Evolutionary conservation across 1,140 invertebrate genomes (phyloP), one percentile per base, ranked within the genome.

Genomic region (Sitophilus oryzae): DNA sequence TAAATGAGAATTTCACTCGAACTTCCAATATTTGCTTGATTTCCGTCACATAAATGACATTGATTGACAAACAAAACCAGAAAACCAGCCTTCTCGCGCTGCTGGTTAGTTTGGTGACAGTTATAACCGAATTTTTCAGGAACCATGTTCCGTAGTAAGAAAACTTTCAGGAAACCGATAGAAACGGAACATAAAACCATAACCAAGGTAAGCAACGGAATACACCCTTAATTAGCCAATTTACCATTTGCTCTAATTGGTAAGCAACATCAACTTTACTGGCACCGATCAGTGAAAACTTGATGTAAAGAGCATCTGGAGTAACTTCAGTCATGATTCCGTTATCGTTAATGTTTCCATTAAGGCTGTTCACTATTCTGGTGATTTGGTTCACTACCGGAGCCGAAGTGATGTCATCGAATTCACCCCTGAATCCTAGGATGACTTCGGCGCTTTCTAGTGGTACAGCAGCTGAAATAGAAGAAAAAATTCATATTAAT

Each of bases 251-350:
- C 63, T 84, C 82, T 4, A 85, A 66, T 57, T 78, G 74, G 56
- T 81, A 83, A 18, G 81, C 81, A 14, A 83, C 76, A 60, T 84
- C 82, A 1, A 84, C 79, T 61, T 83, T 83, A 58, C 82, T 83
- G 15, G 76, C 73, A 2, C 82, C 82, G 35, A 80, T 71, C 1
- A 85, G 68, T 18, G 79, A 75, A 61, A 85, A 84, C 40, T 75
- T 75, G 21, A 83, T 66, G 54, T 77, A 75, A 0, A 79, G 76
- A 21, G 75, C 76, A 41, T 82, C 80, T 2, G 76, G 70, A 25
- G 76, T 74, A 18, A 77, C 71, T 47, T 80, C 74, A 1, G 81
- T 74, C 25, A 73, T 68, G 2, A 84, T 67, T 0, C 74, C 76
- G 34, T 79, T 72, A 48, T 76, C 76, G n/a, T 77, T 67, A 8